Evolutionary conservation across 2,113 vertebrate genomes (phyloP).

Genomic region (Pedetes capensis): DNA sequence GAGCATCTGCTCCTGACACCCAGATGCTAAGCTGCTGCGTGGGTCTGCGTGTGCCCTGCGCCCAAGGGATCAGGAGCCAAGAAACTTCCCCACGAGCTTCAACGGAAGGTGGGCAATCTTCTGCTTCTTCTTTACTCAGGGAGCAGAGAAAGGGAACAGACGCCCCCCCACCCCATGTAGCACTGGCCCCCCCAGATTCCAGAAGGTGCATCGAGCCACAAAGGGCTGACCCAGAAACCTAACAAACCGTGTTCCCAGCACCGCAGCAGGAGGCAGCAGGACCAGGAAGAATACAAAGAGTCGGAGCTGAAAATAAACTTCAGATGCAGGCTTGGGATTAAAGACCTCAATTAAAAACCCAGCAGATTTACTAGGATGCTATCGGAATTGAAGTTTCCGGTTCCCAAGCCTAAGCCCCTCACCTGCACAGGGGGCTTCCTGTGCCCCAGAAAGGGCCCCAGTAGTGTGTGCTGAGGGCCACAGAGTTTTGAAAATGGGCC

Average conservation of each 20-base stretch:
- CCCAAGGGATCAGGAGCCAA: background rate
- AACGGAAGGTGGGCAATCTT: accelerated
- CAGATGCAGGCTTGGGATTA: background rate
- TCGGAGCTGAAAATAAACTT: background rate
- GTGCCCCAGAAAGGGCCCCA: too few species aligned
- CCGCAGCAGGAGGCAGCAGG: background rate
- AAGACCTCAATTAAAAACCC: background rate
- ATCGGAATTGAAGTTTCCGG: background rate
- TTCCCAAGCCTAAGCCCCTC: background rate
- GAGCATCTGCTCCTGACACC: background rate
- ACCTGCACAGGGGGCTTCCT: background rate
- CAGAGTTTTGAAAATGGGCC: background rate
- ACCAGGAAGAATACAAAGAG: background rate
- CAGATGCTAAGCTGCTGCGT: too few species aligned
- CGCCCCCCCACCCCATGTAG: too few species aligned
- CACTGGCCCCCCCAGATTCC: too few species aligned
- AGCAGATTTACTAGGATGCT: background rate
- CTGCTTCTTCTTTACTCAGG: background rate
- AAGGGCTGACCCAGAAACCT: background rate
- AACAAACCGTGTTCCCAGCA: background rate
- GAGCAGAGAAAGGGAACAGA: too few species aligned
- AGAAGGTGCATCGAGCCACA: background rate
- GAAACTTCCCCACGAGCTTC: background rate
- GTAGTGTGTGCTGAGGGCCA: background rate
- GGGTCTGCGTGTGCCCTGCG: background rate